Percentiles rank a stretch among this genome's conserved stretches.
Evolutionary conservation across 1,140 invertebrate genomes (phyloP).

Genomic region (Atopsyche davidsoni): DNA sequence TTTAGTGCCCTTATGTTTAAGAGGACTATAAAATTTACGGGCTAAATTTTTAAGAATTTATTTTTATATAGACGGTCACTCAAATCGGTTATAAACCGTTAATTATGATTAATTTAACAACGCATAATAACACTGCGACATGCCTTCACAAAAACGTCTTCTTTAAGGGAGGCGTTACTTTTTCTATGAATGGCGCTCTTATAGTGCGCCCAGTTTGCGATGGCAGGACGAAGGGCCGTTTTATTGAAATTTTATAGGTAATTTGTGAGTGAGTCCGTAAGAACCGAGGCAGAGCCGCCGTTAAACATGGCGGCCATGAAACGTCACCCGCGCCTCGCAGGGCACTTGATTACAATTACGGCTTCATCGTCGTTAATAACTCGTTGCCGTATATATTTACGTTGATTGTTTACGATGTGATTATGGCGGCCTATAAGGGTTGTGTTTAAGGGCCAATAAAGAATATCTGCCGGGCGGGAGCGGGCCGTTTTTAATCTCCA

Average conservation of each 20-base stretch:
- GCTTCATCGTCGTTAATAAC: constrained; percentile 28
- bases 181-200: too few species aligned
- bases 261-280: constrained; percentile 26
- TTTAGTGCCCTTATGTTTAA: too few species aligned
- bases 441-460: constrained; percentile 26
- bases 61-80: too few species aligned
- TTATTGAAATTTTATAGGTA: constrained; percentile 32
- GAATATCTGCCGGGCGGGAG: constrained; percentile 5
- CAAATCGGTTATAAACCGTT: too few species aligned
- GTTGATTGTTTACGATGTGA: constrained; percentile 32
- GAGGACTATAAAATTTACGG: too few species aligned
- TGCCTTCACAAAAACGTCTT: too few species aligned
- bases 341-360: constrained; percentile 31
- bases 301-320: background rate
- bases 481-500: constrained; percentile 8
- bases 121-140: too few species aligned
- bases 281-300: constrained; percentile 6
- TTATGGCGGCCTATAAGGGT: constrained; percentile 29
- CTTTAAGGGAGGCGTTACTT: too few species aligned
- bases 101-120: too few species aligned
- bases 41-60: too few species aligned
- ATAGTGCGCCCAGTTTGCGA: too few species aligned
- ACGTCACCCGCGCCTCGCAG: background rate
- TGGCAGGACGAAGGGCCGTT: background rate
- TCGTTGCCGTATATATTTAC: constrained; percentile 32